phyloP scores from a whole-genome alignment of 1,140 invertebrate species.

The Nautilus pompilius region DNA sequence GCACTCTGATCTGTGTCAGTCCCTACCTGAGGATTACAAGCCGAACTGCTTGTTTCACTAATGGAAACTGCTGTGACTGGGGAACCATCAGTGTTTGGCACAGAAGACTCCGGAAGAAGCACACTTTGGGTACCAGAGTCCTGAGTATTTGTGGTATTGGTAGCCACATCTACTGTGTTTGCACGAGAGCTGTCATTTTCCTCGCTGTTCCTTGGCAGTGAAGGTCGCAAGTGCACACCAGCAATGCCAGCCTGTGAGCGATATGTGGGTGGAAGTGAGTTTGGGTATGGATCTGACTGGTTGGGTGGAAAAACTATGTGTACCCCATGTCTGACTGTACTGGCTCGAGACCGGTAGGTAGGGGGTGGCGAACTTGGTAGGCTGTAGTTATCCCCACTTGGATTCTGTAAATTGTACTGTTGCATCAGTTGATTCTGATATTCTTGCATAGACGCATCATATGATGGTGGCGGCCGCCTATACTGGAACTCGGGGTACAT shows the following conservation, averaged over 20 bases:
- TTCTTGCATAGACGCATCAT: constrained; percentile 52
- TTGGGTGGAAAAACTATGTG: constrained; percentile 48
- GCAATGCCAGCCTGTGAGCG: constrained; percentile 36
- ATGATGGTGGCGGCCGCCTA: constrained; percentile 49
- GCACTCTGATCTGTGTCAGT: too few relatives aligned
- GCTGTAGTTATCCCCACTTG: constrained; percentile 32
- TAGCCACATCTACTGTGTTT: too few relatives aligned
- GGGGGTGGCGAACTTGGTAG: constrained; percentile 49
- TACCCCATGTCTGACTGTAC: constrained; percentile 46
- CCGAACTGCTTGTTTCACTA: too few relatives aligned
- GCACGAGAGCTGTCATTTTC: too few relatives aligned
- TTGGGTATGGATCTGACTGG: constrained; percentile 32
- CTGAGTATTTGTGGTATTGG: too few relatives aligned
- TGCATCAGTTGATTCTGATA: constrained; percentile 40
- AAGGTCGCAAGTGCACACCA: constrained; percentile 22
- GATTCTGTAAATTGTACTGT: constrained; percentile 12
- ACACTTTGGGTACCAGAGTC: too few relatives aligned
- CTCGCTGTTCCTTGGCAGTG: too few relatives aligned
- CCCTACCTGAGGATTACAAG: too few relatives aligned
- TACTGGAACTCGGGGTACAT: constrained; percentile 53
- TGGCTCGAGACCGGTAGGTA: constrained; percentile 46
- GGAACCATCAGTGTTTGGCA: too few relatives aligned
- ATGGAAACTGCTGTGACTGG: too few relatives aligned
- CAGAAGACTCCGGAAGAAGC: too few relatives aligned
- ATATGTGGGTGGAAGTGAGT: constrained; percentile 51